These are phyloP conservation scores for Asbolus verrucosus DNA, from an alignment of 1,140 invertebrate genomes.

Conservation along the genomic window DNA sequence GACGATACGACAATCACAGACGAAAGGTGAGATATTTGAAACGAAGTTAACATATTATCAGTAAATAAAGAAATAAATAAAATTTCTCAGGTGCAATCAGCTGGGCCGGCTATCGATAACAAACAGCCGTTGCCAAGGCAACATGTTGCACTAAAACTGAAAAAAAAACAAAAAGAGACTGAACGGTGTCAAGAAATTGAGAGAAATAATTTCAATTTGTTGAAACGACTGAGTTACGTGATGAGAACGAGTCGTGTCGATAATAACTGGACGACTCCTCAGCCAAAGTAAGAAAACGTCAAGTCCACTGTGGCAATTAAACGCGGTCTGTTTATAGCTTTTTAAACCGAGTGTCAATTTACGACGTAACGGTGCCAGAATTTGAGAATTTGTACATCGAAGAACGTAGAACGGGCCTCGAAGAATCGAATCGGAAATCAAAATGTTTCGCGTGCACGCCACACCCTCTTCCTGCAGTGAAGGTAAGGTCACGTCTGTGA, in stretches of 20 bases:
- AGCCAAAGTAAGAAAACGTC: slow-evolving; percentile 66
- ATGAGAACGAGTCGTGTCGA: slow-evolving; percentile 69
- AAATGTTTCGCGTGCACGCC: slow-evolving; percentile 63
- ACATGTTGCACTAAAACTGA: slow-evolving; percentile 70
- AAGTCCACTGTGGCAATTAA: too few relatives aligned
- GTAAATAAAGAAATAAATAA: too few relatives aligned
- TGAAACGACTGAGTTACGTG: slow-evolving; percentile 68
- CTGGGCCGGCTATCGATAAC: slow-evolving; percentile 70
- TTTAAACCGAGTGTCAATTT: slow-evolving; percentile 64
- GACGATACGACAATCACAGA: slow-evolving; percentile 67
- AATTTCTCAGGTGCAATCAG: slow-evolving; percentile 67
- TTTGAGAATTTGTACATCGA: slow-evolving; percentile 35
- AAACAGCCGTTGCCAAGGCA: slow-evolving; percentile 65
- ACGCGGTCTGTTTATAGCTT: slow-evolving; percentile 60
- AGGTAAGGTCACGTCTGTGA: slow-evolving; percentile 22
- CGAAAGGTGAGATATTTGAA: slow-evolving; percentile 64
- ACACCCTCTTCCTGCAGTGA: slow-evolving; percentile 42
- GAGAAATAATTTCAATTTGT: slow-evolving; percentile 69
- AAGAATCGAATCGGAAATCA: slow-evolving; percentile 53
- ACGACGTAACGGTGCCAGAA: slow-evolving; percentile 45
- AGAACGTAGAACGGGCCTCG: slow-evolving; percentile 36
- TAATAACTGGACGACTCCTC: slow-evolving; percentile 68
- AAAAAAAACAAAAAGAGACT: slow-evolving; percentile 70
- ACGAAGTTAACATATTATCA: too few relatives aligned
- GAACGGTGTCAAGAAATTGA: slow-evolving; percentile 69